A percentile compares a stretch with the other conserved stretches of the same genome.
Evolutionary conservation across 2,113 vertebrate species (phyloP).

Genomic region (Campylomormyrus tamandua): DNA sequence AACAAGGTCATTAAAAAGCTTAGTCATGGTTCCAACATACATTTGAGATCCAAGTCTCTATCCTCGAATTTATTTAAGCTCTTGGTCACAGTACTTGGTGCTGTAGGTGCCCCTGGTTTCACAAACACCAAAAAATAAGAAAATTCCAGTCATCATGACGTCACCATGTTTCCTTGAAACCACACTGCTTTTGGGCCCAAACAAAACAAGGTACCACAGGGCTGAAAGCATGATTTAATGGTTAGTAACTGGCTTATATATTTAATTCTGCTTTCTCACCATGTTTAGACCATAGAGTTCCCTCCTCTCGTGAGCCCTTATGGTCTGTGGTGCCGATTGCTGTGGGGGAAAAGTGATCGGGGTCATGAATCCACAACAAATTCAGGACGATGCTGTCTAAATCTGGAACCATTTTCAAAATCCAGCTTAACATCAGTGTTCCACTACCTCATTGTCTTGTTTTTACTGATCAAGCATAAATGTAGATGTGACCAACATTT

Average conservation of each 20-base stretch:
- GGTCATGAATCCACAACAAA: not conserved
- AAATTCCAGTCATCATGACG: not conserved
- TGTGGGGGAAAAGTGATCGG: conserved; percentile 20
- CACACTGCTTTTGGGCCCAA: not conserved
- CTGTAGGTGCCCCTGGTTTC: not conserved
- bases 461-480: not conserved
- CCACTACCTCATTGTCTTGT: not conserved
- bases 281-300: conserved; percentile 43
- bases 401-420: not conserved
- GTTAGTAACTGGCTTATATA: not conserved
- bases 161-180: not conserved
- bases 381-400: not conserved
- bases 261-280: conserved; percentile 36
- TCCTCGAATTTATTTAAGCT: conserved; percentile 24
- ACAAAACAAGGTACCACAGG: not conserved
- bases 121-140: not conserved
- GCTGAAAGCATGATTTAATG: not conserved
- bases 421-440: not conserved
- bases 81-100: conserved; percentile 5
- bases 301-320: conserved; percentile 10
- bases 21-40: conserved; percentile 25
- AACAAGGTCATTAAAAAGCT: not conserved
- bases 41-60: conserved; percentile 36
- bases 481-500: not conserved
- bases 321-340: conserved; percentile 35